These are phyloP conservation scores for Margaritifera margaritifera DNA, from an alignment of 2,888 invertebrate genomes.

Conservation along the genomic window DNA sequence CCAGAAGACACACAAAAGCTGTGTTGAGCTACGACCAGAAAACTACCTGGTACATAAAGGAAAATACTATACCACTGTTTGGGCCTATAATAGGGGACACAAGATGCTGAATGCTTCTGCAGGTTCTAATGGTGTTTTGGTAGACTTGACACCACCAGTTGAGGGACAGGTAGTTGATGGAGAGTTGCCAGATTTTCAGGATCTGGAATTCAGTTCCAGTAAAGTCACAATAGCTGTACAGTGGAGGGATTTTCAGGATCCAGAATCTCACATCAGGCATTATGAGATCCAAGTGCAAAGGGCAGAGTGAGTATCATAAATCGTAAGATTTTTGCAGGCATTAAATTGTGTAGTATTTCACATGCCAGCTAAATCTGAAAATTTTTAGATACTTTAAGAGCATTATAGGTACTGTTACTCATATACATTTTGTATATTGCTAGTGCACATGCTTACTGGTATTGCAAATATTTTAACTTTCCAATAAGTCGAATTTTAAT, in stretches of 20 bases:
- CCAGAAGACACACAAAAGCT: slow-evolving; percentile 18
- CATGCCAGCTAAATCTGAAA: no score
- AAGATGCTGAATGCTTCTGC: slow-evolving; percentile 36
- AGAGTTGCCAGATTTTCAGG: slow-evolving; percentile 21
- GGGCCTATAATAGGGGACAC: slow-evolving; percentile 42
- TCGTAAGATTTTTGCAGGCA: no score
- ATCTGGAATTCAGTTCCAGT: slow-evolving; percentile 44
- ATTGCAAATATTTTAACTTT: no score
- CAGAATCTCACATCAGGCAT: slow-evolving; percentile 50
- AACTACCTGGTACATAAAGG: slow-evolving; percentile 23
- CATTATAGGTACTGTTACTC: no score
- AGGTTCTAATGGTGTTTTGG: slow-evolving; percentile 40
- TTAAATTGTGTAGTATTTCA: no score
- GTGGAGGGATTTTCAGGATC: slow-evolving; percentile 51
- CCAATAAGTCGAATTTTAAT: no score
- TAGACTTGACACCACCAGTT: slow-evolving; percentile 48
- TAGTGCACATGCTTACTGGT: no score
- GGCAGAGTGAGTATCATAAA: slow-evolving; percentile 20
- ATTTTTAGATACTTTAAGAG: no score
- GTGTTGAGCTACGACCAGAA: slow-evolving; percentile 21
- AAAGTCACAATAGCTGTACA: slow-evolving; percentile 46
- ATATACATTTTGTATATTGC: no score
- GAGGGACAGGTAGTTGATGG: slow-evolving; percentile 50
- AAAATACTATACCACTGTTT: slow-evolving; percentile 28
- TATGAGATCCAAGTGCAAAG: slow-evolving; percentile 42